Percentiles rank a stretch among this genome's conserved stretches.
Conservation (phyloP, 2,888 invertebrate genomes). For the Girardia tigrina region DNA sequence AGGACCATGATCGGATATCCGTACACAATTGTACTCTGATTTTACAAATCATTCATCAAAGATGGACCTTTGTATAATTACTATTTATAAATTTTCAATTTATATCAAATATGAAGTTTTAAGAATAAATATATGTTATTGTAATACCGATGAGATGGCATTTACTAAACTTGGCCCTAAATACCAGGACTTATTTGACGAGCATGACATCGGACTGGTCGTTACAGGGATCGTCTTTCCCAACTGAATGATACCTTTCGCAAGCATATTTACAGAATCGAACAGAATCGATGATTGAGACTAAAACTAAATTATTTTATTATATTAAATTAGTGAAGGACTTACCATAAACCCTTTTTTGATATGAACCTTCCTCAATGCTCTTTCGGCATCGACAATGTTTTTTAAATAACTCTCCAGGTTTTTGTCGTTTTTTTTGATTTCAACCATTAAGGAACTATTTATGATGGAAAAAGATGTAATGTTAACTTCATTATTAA, state of each 20-base stretch:
- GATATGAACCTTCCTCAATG: neutral
- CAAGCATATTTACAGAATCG: neutral
- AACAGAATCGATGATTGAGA: neutral
- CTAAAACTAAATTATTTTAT: neutral
- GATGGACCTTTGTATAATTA: too few relatives aligned
- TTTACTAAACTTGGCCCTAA: neutral
- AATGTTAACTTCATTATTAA: neutral
- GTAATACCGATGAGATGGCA: neutral
- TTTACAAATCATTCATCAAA: too few relatives aligned
- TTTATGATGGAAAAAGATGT: neutral
- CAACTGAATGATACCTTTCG: slow-evolving; percentile 1
- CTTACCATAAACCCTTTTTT: neutral
- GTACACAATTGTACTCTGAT: too few relatives aligned
- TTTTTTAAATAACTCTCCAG: neutral
- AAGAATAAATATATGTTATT: too few relatives aligned
- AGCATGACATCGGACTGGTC: neutral
- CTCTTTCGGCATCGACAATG: neutral
- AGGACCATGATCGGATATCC: too few relatives aligned
- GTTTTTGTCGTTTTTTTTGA: neutral
- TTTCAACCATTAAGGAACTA: neutral
- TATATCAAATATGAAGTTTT: too few relatives aligned
- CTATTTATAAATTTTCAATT: too few relatives aligned
- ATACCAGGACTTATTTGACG: neutral
- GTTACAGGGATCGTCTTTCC: neutral
- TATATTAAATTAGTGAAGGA: neutral